phyloP scores from a whole-genome alignment of 2,113 vertebrate genomes.

The Limanda limanda region DNA sequence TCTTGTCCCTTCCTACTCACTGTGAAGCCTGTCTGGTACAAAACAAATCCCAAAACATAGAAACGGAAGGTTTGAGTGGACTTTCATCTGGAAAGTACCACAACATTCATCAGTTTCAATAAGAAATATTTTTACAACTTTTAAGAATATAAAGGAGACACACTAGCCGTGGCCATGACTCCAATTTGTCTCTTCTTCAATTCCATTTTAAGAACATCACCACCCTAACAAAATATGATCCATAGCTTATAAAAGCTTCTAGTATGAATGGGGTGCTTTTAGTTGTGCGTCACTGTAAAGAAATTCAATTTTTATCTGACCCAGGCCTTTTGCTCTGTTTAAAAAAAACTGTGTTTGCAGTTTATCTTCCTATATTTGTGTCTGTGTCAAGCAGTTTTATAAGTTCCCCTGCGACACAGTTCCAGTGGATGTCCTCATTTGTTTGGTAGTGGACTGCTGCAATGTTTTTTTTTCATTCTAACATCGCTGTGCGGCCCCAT shows the following conservation, averaged over 20 bases:
- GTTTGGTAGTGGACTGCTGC: slow-evolving; percentile 14
- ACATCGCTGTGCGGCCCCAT: not conserved
- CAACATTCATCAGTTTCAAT: too few species aligned
- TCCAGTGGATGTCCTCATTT: slow-evolving; percentile 27
- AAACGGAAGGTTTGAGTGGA: too few species aligned
- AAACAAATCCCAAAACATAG: too few species aligned
- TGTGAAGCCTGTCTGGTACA: too few species aligned
- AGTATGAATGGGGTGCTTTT: not conserved
- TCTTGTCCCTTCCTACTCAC: too few species aligned
- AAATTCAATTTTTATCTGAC: not conserved
- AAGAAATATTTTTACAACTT: not conserved
- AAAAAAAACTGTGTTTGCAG: not conserved
- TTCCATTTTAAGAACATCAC: not conserved
- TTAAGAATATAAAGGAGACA: not conserved
- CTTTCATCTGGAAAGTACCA: too few species aligned
- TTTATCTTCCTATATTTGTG: not conserved
- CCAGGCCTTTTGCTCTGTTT: not conserved
- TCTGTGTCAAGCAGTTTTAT: slow-evolving; percentile 13
- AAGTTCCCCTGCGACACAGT: slow-evolving; percentile 36
- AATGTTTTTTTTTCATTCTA: not conserved
- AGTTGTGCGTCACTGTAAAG: not conserved
- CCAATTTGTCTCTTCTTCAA: not conserved
- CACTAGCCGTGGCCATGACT: slow-evolving; percentile 10
- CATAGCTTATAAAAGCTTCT: too few species aligned
- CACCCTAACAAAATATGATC: too few species aligned